Evolutionary conservation across 2,113 vertebrate genomes (phyloP).

Genomic region (Pyrgilauda ruficollis): DNA sequence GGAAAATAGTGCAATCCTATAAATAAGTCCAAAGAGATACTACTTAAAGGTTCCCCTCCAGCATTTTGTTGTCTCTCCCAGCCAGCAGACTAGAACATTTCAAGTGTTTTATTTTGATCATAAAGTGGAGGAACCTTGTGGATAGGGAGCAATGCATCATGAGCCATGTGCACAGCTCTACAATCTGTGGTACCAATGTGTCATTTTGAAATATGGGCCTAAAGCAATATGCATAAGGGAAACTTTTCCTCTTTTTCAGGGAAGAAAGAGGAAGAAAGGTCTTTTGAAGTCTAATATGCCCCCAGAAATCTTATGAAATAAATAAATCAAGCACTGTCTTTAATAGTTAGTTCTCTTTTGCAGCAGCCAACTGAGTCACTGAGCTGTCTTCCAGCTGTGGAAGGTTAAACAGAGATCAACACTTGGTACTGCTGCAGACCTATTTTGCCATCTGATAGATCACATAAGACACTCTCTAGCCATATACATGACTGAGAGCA

Average conservation of each 20-base stretch:
- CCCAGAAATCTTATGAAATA: not conserved
- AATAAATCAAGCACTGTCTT: not conserved
- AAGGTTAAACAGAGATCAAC: not conserved
- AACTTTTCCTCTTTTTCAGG: not conserved
- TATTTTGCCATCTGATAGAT: not conserved
- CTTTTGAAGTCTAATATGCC: not conserved
- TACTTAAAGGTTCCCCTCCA: slow-evolving; percentile 1
- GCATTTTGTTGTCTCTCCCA: not conserved
- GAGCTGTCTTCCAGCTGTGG: not conserved
- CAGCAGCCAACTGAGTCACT: not conserved
- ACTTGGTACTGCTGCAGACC: not conserved
- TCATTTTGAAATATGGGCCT: slow-evolving; percentile 1
- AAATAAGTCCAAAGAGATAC: not conserved
- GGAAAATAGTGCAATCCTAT: not conserved
- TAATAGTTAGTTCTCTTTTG: not conserved
- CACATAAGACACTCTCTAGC: not conserved
- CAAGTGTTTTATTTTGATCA: slow-evolving; percentile 54
- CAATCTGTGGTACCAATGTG: not conserved
- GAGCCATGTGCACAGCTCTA: not conserved
- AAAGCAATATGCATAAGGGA: not conserved
- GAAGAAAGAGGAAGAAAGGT: not conserved
- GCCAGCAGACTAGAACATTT: slow-evolving; percentile 18
- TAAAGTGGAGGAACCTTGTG: slow-evolving; percentile 19
- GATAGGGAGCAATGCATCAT: slow-evolving; percentile 2
- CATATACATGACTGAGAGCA: not conserved